A percentile compares a stretch with the other conserved stretches of the same genome.
These are phyloP conservation scores for Tupiocoris notatus DNA, from an alignment of 2,888 invertebrate genomes.

Conservation along the genomic window DNA sequence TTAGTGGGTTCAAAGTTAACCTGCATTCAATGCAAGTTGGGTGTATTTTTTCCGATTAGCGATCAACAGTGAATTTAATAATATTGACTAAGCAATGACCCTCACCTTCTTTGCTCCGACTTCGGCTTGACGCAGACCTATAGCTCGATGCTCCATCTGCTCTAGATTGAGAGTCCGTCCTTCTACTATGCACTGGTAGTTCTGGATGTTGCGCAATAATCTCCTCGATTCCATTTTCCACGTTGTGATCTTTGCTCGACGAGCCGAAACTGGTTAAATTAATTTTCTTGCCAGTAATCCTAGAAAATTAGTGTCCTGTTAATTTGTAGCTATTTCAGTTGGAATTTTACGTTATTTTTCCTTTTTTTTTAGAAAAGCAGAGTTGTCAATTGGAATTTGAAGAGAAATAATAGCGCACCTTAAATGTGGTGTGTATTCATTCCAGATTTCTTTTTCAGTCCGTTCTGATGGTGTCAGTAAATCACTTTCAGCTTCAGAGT, in stretches of 20 bases:
- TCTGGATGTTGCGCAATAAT: constrained; percentile 28
- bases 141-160: neutral
- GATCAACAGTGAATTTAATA: too few relatives aligned
- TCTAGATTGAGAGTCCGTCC: neutral
- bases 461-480: constrained; percentile 29
- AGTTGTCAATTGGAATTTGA: neutral
- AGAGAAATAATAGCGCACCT: constrained; percentile 35
- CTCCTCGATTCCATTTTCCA: neutral
- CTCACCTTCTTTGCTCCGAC: constrained; percentile 10
- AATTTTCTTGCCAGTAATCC: constrained; percentile 25
- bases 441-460: constrained; percentile 44
- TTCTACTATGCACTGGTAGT: neutral
- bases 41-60: too few relatives aligned
- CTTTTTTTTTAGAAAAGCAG: too few relatives aligned
- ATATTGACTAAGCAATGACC: too few relatives aligned
- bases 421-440: constrained; percentile 45
- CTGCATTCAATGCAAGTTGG: too few relatives aligned
- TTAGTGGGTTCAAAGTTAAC: too few relatives aligned
- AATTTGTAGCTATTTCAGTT: too few relatives aligned
- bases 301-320: too few relatives aligned
- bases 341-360: too few relatives aligned
- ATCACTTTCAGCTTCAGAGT: constrained; percentile 34
- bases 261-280: constrained; percentile 2
- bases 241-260: neutral
- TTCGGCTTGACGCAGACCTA: constrained; percentile 12